phyloP scores from a whole-genome alignment of 2,888 invertebrate genomes.

The Meteorus cinctellus region DNA sequence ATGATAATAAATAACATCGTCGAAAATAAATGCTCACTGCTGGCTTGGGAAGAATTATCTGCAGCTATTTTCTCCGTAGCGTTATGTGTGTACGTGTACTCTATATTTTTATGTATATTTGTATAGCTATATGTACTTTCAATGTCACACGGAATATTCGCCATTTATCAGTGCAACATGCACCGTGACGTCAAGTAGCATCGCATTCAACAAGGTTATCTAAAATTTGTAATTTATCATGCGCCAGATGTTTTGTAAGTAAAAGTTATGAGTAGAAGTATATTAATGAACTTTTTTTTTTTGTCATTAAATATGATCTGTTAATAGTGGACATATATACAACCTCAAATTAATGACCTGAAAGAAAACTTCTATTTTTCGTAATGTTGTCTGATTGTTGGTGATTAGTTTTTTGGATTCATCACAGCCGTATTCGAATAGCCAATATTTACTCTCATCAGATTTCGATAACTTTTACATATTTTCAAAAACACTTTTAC shows the following conservation, averaged over 20 bases:
- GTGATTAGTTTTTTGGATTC: no score
- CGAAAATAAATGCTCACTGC: neutral
- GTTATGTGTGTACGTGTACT: neutral
- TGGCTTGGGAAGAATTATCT: neutral
- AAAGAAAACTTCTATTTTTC: no score
- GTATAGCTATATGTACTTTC: no score
- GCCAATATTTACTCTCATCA: no score
- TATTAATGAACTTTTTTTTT: neutral
- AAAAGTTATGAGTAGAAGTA: neutral
- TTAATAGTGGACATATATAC: neutral
- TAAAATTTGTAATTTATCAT: constrained; percentile 28
- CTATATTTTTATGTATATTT: neutral
- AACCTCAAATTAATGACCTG: no score
- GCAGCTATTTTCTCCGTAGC: neutral
- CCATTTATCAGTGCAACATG: constrained; percentile 17
- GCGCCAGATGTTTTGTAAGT: constrained; percentile 21
- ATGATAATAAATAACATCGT: constrained; percentile 23
- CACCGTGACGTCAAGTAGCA: neutral
- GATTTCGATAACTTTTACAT: no score
- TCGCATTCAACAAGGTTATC: constrained; percentile 13
- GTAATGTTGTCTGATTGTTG: no score
- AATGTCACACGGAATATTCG: neutral
- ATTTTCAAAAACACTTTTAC: no score
- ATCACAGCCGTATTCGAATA: no score
- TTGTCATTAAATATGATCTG: neutral